Evolutionary conservation across 2,888 invertebrate species (phyloP).

Genomic region (Chironomus tentans): DNA sequence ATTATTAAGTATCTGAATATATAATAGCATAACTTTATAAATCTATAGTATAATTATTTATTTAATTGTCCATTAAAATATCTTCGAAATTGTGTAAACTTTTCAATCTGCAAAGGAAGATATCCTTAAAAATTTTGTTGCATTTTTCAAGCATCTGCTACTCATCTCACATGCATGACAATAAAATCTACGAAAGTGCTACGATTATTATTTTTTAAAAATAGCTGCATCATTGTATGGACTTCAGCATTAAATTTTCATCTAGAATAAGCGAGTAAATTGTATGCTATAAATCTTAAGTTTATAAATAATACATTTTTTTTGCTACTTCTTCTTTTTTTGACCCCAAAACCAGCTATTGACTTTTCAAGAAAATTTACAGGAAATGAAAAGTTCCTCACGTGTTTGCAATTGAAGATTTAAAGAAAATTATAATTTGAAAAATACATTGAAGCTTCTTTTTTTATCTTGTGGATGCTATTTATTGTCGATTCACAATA

Average conservation of each 20-base stretch:
- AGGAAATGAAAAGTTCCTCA: constrained; percentile 18
- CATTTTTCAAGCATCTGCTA: not conserved
- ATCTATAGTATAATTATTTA: not conserved
- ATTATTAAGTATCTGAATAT: constrained; percentile 2
- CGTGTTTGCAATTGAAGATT: not conserved
- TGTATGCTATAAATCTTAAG: not conserved
- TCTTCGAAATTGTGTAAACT: not conserved
- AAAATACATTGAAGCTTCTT: not conserved
- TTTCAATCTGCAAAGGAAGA: not conserved
- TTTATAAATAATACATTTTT: not conserved
- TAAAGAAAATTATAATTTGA: not conserved
- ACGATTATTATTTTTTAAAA: not conserved
- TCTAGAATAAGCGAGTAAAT: not conserved
- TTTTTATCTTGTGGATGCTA: not conserved
- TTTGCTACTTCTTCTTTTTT: constrained; percentile 9
- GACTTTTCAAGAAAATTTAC: constrained; percentile 26
- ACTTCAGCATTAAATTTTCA: constrained; percentile 14
- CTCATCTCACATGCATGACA: not conserved
- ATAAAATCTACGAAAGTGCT: not conserved
- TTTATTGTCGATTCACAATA: constrained; percentile 30
- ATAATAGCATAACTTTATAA: not conserved
- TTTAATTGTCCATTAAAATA: constrained; percentile 25
- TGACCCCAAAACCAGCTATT: constrained; percentile 27
- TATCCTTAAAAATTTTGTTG: not conserved
- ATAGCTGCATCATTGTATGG: constrained; percentile 25